Conservation (phyloP, 2,113 vertebrate species). For the Thalassarche chlororhynchos region DNA sequence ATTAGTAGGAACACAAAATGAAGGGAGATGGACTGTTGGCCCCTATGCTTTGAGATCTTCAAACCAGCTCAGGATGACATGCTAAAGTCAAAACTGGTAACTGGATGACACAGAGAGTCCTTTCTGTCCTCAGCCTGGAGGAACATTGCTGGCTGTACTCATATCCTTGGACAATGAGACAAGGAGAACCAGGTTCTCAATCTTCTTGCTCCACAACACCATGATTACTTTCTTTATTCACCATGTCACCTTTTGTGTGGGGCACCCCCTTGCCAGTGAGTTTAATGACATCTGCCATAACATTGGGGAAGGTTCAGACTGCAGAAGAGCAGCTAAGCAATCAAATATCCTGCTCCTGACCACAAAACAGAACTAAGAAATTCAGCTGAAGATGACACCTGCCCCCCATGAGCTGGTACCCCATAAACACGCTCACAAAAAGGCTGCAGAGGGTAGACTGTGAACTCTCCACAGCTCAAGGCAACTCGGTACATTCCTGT, state of each 20-base stretch:
- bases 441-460: background rate
- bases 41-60: background rate
- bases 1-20: background rate
- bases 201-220: background rate
- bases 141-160: background rate
- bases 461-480: background rate
- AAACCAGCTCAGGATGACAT: background rate
- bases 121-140: background rate
- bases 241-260: too few relatives aligned
- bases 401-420: background rate
- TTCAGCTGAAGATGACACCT: background rate
- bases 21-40: background rate
- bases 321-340: background rate
- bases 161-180: background rate
- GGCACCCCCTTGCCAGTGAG: background rate
- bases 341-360: background rate
- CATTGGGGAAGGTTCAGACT: background rate
- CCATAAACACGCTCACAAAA: background rate
- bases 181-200: background rate
- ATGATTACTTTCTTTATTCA: background rate
- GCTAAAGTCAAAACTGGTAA: background rate
- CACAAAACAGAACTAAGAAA: background rate
- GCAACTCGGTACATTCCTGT: background rate
- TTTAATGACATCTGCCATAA: background rate
- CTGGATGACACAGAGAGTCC: background rate